Conservation (phyloP, 2,888 invertebrate species). For the Agrochola lota region DNA sequence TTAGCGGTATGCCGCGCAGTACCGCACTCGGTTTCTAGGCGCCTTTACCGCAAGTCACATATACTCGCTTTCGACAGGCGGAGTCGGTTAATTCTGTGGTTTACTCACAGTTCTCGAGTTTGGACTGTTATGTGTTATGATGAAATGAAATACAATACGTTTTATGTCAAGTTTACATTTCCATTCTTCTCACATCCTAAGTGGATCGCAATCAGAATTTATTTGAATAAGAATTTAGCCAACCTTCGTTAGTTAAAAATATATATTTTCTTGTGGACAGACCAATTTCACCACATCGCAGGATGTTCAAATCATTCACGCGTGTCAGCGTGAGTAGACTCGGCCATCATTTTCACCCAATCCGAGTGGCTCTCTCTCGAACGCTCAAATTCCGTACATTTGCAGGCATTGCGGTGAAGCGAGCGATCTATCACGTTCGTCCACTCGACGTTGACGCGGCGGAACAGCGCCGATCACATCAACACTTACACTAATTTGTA, state of each 20-base stretch:
- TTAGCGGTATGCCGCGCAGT: conserved; percentile 56
- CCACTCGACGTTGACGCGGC: conserved; percentile 17
- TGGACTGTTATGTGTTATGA: conserved; percentile 44
- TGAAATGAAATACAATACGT: conserved; percentile 27
- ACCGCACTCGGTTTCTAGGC: conserved; percentile 64
- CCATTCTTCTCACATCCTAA: background rate
- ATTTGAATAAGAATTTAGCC: background rate
- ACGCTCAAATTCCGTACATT: conserved; percentile 40
- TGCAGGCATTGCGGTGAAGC: background rate
- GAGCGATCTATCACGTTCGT: conserved; percentile 31
- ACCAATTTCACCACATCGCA: conserved; percentile 9
- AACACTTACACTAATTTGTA: conserved; percentile 14
- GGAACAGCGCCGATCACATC: conserved; percentile 1
- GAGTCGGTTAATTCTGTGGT: conserved; percentile 62
- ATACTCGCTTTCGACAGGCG: conserved; percentile 64
- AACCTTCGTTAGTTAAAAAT: background rate
- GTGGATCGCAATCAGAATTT: background rate
- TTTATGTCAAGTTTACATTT: background rate
- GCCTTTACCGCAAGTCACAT: conserved; percentile 65
- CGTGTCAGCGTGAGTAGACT: conserved; percentile 33
- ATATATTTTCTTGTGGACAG: background rate
- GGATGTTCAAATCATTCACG: conserved; percentile 41
- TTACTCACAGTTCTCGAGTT: conserved; percentile 45
- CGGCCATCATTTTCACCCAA: conserved; percentile 34
- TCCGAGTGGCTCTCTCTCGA: conserved; percentile 28